A percentile compares a stretch with the other conserved stretches of the same genome.
Evolutionary conservation across 2,888 invertebrate genomes (phyloP).

Genomic region (Autographa pulchrina): DNA sequence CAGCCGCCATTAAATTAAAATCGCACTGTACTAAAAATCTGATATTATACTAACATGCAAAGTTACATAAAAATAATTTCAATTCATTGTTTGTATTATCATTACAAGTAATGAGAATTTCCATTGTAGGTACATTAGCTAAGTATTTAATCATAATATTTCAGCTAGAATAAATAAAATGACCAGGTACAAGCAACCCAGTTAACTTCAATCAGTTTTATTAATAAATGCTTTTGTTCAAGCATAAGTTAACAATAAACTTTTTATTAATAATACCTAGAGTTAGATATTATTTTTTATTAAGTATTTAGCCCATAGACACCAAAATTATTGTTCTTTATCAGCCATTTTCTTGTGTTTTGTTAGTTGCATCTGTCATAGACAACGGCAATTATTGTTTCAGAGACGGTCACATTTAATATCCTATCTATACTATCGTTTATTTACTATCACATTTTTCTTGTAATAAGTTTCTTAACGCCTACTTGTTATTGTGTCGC

Average conservation of each 20-base stretch:
- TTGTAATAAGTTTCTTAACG: slow-evolving; percentile 54
- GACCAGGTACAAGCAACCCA: not conserved
- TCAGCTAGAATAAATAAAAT: slow-evolving; percentile 6
- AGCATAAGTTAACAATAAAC: slow-evolving; percentile 8
- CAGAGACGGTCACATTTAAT: slow-evolving; percentile 46
- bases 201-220: not conserved
- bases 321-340: slow-evolving; percentile 26
- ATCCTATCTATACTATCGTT: slow-evolving; percentile 53
- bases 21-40: not conserved
- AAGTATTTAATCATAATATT: not conserved
- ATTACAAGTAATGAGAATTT: not conserved
- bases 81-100: not conserved
- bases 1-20: too few species aligned
- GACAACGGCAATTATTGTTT: slow-evolving; percentile 30
- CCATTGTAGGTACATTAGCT: slow-evolving; percentile 3
- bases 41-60: not conserved
- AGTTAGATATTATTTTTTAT: slow-evolving; percentile 12
- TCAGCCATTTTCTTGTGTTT: slow-evolving; percentile 25
- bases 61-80: not conserved
- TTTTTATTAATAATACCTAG: slow-evolving; percentile 11
- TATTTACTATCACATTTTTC: slow-evolving; percentile 60
- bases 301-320: slow-evolving; percentile 45
- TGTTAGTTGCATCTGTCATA: slow-evolving; percentile 16
- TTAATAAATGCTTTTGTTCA: slow-evolving; percentile 12
- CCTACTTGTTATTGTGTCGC: slow-evolving; percentile 53